These are phyloP conservation scores for Mus minutoides DNA, from an alignment of 2,797 vertebrate genomes.

Conservation along the genomic window DNA sequence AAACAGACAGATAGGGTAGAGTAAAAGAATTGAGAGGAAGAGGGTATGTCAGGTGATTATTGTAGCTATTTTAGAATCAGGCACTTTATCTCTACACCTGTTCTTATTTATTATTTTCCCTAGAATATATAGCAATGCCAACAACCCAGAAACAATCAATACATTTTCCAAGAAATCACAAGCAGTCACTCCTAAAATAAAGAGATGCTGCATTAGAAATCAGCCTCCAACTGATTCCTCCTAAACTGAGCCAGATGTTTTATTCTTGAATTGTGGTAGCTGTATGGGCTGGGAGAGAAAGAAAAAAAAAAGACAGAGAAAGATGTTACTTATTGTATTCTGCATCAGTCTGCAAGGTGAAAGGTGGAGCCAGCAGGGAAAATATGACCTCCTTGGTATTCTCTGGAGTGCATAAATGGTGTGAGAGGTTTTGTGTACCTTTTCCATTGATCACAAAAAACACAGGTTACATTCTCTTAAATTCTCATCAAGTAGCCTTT, in stretches of 20 bases:
- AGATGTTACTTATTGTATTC: background rate
- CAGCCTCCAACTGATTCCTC: background rate
- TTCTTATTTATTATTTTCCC: background rate
- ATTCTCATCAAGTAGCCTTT: background rate
- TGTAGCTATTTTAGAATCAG: background rate
- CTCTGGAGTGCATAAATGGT: background rate
- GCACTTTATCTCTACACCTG: background rate
- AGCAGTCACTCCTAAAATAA: background rate
- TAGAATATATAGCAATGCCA: background rate
- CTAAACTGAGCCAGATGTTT: background rate
- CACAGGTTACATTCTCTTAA: background rate
- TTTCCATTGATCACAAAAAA: background rate
- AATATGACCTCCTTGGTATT: background rate
- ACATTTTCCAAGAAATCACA: slow-evolving; percentile 35
- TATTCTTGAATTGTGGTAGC: background rate
- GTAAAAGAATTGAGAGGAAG: background rate
- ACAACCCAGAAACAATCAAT: slow-evolving; percentile 36
- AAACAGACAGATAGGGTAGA: background rate
- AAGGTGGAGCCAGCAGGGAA: background rate
- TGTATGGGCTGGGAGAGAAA: background rate
- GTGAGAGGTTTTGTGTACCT: background rate
- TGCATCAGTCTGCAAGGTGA: background rate
- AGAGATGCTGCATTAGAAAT: background rate
- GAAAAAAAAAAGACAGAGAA: background rate
- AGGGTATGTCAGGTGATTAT: background rate